These are phyloP conservation scores for Drosophila borealis DNA, from an alignment of 2,888 invertebrate genomes.

Conservation along the genomic window DNA sequence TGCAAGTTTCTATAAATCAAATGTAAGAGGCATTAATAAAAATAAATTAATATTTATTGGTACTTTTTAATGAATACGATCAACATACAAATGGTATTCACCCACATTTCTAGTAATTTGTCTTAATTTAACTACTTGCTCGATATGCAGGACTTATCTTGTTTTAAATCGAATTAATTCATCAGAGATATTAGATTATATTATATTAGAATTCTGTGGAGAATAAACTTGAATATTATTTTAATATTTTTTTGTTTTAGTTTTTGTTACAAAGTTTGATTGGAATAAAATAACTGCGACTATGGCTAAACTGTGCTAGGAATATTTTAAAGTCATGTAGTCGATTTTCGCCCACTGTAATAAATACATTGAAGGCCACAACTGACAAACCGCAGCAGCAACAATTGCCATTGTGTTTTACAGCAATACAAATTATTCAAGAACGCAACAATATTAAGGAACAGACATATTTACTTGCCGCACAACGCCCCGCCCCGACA, in stretches of 20 bases:
- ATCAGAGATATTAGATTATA: too few species aligned
- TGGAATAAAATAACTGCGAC: too few species aligned
- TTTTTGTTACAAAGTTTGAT: too few species aligned
- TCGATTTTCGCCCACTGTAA: constrained; percentile 35
- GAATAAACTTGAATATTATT: too few species aligned
- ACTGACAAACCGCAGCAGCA: constrained; percentile 31
- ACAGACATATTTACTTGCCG: constrained; percentile 44
- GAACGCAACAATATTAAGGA: constrained; percentile 43
- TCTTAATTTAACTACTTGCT: neutral
- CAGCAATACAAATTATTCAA: constrained; percentile 67
- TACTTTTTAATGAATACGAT: too few species aligned
- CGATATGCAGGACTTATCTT: neutral
- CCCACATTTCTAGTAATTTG: neutral
- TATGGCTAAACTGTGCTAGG: too few species aligned
- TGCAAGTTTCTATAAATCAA: too few species aligned
- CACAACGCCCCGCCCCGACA: constrained; percentile 1
- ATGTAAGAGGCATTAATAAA: neutral
- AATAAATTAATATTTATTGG: neutral
- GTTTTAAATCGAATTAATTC: too few species aligned
- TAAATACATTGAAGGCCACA: constrained; percentile 8
- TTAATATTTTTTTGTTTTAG: too few species aligned
- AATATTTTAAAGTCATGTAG: neutral
- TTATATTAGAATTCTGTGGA: too few species aligned
- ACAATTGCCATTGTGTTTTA: constrained; percentile 74
- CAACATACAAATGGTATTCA: neutral